These are phyloP conservation scores for Aradophagus sp. DNA, from an alignment of 1,140 invertebrate genomes.

Conservation along the genomic window DNA sequence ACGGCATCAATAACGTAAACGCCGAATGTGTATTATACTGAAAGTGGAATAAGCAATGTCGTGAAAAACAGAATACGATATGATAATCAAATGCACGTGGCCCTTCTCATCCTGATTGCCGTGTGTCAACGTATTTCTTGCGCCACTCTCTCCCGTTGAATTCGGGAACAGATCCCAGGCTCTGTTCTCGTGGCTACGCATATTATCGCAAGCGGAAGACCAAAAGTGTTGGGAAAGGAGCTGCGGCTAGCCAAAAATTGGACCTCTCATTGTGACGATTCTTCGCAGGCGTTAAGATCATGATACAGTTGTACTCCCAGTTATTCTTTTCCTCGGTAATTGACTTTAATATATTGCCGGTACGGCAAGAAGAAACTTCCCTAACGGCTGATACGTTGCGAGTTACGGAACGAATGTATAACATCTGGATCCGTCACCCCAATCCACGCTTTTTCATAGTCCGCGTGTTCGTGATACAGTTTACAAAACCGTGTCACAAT, in stretches of 20 bases:
- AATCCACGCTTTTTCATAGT: constrained; percentile 24
- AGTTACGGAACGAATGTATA: constrained; percentile 19
- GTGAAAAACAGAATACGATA: no score
- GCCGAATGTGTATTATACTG: no score
- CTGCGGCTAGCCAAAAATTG: constrained; percentile 46
- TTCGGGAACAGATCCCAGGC: constrained; percentile 36
- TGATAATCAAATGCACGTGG: constrained; percentile 46
- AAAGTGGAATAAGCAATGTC: no score
- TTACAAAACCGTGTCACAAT: constrained; percentile 14
- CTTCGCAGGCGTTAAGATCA: constrained; percentile 30
- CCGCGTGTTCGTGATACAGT: constrained; percentile 20
- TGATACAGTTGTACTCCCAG: constrained; percentile 34
- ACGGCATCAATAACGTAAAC: no score
- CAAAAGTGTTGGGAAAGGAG: constrained; percentile 3
- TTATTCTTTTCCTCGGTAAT: constrained; percentile 16
- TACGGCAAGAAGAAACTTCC: constrained; percentile 13
- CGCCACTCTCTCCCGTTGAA: constrained; percentile 8
- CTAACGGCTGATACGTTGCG: constrained; percentile 17
- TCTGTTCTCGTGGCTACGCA: constrained; percentile 17
- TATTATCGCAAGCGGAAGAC: constrained; percentile 15
- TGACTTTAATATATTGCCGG: constrained; percentile 38
- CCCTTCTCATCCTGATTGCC: constrained; percentile 48
- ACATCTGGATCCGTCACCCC: constrained; percentile 47
- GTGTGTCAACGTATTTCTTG: constrained; percentile 26
- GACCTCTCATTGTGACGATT: constrained; percentile 25